Conservation (phyloP, 2,113 vertebrate species). For the Herpetotheres cachinnans region DNA sequence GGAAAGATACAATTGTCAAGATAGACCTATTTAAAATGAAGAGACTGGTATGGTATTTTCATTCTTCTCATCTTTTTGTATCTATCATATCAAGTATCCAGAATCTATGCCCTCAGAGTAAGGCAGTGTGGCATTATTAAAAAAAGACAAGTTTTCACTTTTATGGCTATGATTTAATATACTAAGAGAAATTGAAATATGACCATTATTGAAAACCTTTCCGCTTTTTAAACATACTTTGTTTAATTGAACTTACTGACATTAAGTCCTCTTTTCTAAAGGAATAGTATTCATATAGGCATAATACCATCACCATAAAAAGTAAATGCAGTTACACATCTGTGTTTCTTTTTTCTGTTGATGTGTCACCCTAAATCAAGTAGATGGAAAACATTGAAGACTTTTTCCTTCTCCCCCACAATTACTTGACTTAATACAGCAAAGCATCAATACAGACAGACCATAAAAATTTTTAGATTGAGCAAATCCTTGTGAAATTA, state of each 20-base stretch:
- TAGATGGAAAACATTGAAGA: neutral
- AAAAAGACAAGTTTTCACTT: neutral
- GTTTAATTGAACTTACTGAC: neutral
- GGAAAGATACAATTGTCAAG: neutral
- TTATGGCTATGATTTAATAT: neutral
- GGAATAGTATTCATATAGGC: neutral
- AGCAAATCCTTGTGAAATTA: neutral
- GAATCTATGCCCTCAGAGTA: neutral
- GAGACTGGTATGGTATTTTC: neutral
- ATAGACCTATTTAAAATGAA: neutral
- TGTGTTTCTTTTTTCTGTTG: neutral
- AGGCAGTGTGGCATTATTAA: neutral
- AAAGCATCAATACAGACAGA: neutral
- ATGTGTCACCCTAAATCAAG: neutral
- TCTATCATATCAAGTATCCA: neutral
- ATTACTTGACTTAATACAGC: neutral
- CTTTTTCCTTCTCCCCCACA: neutral
- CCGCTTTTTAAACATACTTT: neutral
- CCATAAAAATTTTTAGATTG: accelerated
- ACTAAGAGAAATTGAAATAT: neutral
- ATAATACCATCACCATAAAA: neutral
- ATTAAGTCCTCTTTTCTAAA: neutral
- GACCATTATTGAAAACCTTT: neutral
- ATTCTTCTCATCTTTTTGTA: neutral
- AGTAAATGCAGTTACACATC: neutral